Evolutionary conservation across 2,888 invertebrate genomes (phyloP).

Genomic region (Hemaris fuciformis): DNA sequence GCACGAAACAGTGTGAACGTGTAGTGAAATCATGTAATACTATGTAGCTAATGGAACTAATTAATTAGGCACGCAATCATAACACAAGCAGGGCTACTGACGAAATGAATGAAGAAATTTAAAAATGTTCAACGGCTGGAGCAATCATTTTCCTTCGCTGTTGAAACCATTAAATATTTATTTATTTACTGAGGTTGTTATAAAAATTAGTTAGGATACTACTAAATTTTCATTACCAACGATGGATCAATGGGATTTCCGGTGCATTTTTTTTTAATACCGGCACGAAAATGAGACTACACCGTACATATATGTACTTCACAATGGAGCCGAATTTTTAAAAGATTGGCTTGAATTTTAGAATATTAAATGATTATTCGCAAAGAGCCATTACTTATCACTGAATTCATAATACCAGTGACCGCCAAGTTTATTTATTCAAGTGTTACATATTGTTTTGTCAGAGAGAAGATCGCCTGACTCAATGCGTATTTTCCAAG

Average conservation of each 20-base stretch:
- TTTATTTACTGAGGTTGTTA: too few species aligned
- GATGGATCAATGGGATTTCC: too few species aligned
- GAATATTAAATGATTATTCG: neutral
- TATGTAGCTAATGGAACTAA: neutral
- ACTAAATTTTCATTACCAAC: too few species aligned
- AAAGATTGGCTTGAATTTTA: too few species aligned
- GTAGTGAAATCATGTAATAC: slow-evolving; percentile 11
- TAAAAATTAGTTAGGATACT: too few species aligned
- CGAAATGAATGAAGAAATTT: neutral
- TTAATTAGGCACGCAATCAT: slow-evolving; percentile 2
- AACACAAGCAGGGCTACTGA: neutral
- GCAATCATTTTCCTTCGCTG: too few species aligned
- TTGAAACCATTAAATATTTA: too few species aligned
- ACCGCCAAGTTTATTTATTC: neutral
- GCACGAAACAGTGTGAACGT: neutral
- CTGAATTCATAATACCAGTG: neutral
- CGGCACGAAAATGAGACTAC: too few species aligned
- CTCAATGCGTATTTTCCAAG: neutral
- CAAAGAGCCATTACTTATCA: neutral
- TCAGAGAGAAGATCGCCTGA: neutral
- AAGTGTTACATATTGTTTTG: neutral
- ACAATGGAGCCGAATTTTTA: too few species aligned
- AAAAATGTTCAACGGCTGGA: neutral
- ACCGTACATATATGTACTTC: neutral
- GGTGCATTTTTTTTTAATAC: too few species aligned